Percentiles rank a stretch among this genome's conserved stretches.
Conservation (phyloP, 2,888 invertebrate genomes). For the Theodoxus fluviatilis region DNA sequence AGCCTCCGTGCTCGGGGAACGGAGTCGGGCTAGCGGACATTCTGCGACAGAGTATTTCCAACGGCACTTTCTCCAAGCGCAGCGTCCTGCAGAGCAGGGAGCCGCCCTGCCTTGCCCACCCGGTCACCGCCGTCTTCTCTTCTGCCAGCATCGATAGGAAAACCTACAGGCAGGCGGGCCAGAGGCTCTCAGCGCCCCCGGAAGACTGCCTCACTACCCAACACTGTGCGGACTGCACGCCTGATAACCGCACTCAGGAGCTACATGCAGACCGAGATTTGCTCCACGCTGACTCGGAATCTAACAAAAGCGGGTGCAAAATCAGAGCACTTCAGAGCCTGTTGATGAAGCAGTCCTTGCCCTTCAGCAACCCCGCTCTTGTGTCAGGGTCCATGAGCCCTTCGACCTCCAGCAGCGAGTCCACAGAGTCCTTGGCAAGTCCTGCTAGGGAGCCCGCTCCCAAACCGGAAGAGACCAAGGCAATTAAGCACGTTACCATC, state of each 20-base stretch:
- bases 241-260: too few relatives aligned
- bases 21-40: slow-evolving; percentile 31
- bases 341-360: slow-evolving; percentile 36
- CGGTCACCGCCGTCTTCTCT: slow-evolving; percentile 28
- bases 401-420: too few relatives aligned
- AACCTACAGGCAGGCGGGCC: background rate
- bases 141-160: slow-evolving; percentile 26
- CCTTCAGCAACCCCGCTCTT: slow-evolving; percentile 31
- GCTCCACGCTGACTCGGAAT: too few relatives aligned
- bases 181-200: too few relatives aligned
- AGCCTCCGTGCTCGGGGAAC: background rate
- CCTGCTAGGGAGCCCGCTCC: too few relatives aligned
- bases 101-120: too few relatives aligned
- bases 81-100: slow-evolving; percentile 18
- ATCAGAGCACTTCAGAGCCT: slow-evolving; percentile 36
- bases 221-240: too few relatives aligned
- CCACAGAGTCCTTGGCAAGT: too few relatives aligned
- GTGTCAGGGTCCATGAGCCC: slow-evolving; percentile 22
- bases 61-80: slow-evolving; percentile 26
- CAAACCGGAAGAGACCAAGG: background rate
- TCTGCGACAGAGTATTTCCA: slow-evolving; percentile 29
- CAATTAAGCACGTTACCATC: background rate
- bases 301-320: slow-evolving; percentile 31
- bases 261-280: too few relatives aligned
- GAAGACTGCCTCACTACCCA: too few relatives aligned